Base-by-base conservation (phyloP, 2,113 vertebrate genomes). In the Proteles cristata region DNA sequence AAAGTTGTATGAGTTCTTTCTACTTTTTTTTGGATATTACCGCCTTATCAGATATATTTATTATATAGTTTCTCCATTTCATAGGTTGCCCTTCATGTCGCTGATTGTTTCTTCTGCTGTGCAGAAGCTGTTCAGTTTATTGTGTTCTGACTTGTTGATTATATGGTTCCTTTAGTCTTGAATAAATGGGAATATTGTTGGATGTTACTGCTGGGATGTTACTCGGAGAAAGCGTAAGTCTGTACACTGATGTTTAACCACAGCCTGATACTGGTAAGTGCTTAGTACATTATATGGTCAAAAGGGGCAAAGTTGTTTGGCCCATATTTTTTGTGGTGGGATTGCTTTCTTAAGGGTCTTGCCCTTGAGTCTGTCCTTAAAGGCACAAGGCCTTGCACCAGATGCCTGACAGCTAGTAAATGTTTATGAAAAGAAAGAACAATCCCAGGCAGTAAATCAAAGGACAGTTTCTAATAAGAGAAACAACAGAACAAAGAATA, bases 401-500 rank as follows among this genome's bases (percentile, higher is more conserved):
- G 96, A 96, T 98, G 94, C 90, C 94, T 88, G 55, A 90, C 90
- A 91, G 90, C 81, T 90, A 98, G 69, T 95, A 94, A 96, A 96
- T 85, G 92, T 92, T 95, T 61, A 58, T 93, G 97, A 93, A 97
- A 97, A 95, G 95, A 93, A 89, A 90, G 84, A 92, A 63, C 39
- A 71, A 93, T 91, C 65, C 83, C 90, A 96, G 97, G 71, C 97
- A 92, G 11, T 96, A 97, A 97, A 97, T 97, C 95, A 96, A 94
- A 98, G 88, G 65, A 39, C 26, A 50, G 65, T 81, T 88, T 97
- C 97, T 92, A 95, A 95, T 95, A 96, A 94, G 96, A 97, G 87
- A 82, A 94, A 92, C 93, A 90, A 65, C 74, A 96, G 98, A 97
- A 94, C 97, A 98, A 97, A 98, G 97, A 93, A 55, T 94, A 71